A percentile compares a stretch with the other conserved stretches of the same genome.
phyloP scores from a whole-genome alignment of 2,888 invertebrate species.

The Fragum sueziense region DNA sequence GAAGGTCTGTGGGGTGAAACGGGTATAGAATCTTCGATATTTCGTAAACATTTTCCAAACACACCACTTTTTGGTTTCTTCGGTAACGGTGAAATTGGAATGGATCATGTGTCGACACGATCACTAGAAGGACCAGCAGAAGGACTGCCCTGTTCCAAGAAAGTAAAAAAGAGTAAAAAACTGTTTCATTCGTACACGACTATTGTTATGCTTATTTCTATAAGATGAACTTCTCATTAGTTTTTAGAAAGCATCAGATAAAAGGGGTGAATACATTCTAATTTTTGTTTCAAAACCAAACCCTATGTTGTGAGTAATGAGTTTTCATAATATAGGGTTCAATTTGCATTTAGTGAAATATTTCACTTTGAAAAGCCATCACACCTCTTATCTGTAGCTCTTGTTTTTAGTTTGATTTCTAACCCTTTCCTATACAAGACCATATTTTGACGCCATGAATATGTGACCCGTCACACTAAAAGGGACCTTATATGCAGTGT shows the following conservation, averaged over 20 bases:
- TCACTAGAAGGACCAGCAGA: not conserved
- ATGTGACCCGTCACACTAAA: too few species aligned
- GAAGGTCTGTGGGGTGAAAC: constrained; percentile 67
- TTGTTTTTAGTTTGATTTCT: too few species aligned
- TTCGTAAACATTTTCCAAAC: constrained; percentile 82
- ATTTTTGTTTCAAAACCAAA: too few species aligned
- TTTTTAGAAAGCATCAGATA: not conserved
- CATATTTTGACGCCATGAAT: too few species aligned
- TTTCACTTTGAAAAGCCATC: too few species aligned
- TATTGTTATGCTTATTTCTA: constrained; percentile 68
- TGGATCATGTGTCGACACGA: constrained; percentile 57
- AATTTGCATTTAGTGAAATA: too few species aligned
- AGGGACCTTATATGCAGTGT: too few species aligned
- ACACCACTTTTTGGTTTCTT: constrained; percentile 83
- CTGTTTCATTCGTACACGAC: constrained; percentile 76
- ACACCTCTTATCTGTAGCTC: too few species aligned
- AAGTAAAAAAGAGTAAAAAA: constrained; percentile 58
- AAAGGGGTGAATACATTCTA: not conserved
- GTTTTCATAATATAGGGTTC: too few species aligned
- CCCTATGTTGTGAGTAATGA: too few species aligned
- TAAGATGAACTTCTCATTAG: constrained; percentile 38
- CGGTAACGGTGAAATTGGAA: constrained; percentile 83
- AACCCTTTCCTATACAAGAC: too few species aligned
- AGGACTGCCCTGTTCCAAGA: constrained; percentile 11
- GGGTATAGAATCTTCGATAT: constrained; percentile 82